Base-by-base conservation (phyloP, 1,140 invertebrate species). In the Octopus sinensis region DNA sequence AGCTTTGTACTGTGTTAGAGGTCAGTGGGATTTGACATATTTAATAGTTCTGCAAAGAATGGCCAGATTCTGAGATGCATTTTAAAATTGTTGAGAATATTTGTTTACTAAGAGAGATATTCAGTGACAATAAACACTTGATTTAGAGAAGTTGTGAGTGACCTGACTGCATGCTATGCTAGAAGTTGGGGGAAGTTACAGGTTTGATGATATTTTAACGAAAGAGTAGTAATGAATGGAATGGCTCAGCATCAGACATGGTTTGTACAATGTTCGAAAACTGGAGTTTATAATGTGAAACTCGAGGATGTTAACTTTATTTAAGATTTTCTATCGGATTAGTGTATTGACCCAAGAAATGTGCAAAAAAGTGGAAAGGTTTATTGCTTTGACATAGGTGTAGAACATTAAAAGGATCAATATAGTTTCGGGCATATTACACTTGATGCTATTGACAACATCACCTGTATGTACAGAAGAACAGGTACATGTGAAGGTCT, bases 241-340 rank as follows among this genome's bases (percentile, higher is more conserved):
- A 73, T 76, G 78, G 51, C 53, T 23, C 79, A 13, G 51, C 62
- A 23, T 81, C 82, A 76, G 85, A 85, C 79, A 68, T 88, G 17
- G 83, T 86, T 5, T 84, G 87, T 79, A 82, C 86, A 1, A 80
- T 88, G 77, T 62, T 80, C 85, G 5, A 86, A 85, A 23, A 84
- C 82, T 52, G 84, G 83, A 82, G 83, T 87, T 7, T 79, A 82
- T 43, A 78, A 80, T 77, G 78, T 78, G 13, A 84, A 86, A 80
- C 86, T 86, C 79, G 53, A 77, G 30, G 80, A 86, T 68, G 82
- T 84, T 17, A 81, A 83, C 43, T 87, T 86, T 80, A 78, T 86
- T 54, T 85, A 84, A 79, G 79, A 85, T 43, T 82, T 87, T 78
- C 68, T 86, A 12, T 53, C 79, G 43, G 73, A 80, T n/a, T 81